These are phyloP conservation scores for Drosophila mulleri DNA, from an alignment of 2,888 invertebrate genomes.

Conservation along the genomic window DNA sequence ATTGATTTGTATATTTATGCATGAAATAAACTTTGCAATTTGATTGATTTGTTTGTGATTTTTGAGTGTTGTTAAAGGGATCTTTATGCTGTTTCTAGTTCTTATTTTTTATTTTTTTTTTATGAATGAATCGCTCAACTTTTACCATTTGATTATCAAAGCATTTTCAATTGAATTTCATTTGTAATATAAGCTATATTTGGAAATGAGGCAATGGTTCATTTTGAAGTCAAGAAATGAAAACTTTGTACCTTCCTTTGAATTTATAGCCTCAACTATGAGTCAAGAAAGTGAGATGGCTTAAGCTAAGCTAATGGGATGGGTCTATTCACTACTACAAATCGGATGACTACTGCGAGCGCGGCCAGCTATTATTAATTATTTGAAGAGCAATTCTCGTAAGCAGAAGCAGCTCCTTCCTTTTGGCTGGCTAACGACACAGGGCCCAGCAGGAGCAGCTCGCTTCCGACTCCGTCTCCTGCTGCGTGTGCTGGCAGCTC, in stretches of 20 bases:
- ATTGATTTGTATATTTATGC: constrained; percentile 75
- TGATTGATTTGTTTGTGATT: constrained; percentile 70
- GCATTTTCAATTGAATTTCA: constrained; percentile 35
- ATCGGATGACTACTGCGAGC: not conserved
- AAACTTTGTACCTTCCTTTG: constrained; percentile 25
- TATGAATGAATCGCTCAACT: constrained; percentile 25
- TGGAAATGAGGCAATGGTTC: constrained; percentile 41
- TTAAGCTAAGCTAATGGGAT: constrained; percentile 32
- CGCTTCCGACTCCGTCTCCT: constrained; percentile 22
- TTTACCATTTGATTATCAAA: constrained; percentile 18
- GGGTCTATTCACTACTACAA: not conserved
- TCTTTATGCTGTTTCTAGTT: constrained; percentile 24
- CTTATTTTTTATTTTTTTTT: not conserved
- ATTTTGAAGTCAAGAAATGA: constrained; percentile 53
- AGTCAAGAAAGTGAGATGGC: constrained; percentile 13
- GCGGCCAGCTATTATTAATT: constrained; percentile 57
- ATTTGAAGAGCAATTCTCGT: constrained; percentile 44
- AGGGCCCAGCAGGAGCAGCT: constrained; percentile 30
- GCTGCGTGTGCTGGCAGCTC: constrained; percentile 45
- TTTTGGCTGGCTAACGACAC: constrained; percentile 9
- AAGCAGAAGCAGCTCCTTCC: not conserved
- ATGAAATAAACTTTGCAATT: constrained; percentile 70
- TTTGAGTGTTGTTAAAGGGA: constrained; percentile 29
- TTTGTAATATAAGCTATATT: constrained; percentile 4
- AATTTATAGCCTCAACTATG: not conserved